These are phyloP conservation scores for Axinella damicornis DNA, from an alignment of 37 sponge, comb jelly and placozoan genomes.

Conservation along the genomic window DNA sequence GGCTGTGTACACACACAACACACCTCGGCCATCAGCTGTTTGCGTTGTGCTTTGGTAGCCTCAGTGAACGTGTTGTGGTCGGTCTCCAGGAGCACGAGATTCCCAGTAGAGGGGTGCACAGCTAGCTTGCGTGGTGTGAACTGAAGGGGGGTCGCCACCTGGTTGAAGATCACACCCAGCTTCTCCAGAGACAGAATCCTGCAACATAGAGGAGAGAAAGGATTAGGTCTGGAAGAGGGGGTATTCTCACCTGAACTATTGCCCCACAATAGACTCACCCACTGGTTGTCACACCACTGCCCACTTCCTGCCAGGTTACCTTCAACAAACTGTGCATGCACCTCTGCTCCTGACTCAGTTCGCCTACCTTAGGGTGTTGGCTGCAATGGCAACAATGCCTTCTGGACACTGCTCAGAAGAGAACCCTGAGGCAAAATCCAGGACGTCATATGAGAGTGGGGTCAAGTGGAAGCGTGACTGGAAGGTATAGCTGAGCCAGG, in stretches of 20 bases:
- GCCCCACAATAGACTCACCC: no score
- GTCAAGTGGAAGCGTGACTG: conserved; percentile 97
- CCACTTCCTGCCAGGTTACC: no score
- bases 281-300: no score
- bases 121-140: conserved; percentile 94
- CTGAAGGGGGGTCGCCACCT: conserved; percentile 92
- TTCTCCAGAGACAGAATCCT: conserved; percentile 98
- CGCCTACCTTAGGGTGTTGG: conserved; percentile 89
- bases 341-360: no score
- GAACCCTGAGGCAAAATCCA: conserved; percentile 97
- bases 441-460: conserved; percentile 93
- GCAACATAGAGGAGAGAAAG: not conserved
- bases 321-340: no score
- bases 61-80: conserved; percentile 99
- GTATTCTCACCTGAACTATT: no score
- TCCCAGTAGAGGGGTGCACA: conserved; percentile 79
- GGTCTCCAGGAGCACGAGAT: conserved; percentile 89
- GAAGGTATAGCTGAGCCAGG: conserved; percentile 95
- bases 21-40: conserved; percentile 93
- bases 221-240: not conserved
- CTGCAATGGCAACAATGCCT: conserved; percentile 96
- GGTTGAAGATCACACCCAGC: conserved; percentile 97
- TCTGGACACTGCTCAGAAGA: conserved; percentile 99
- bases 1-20: no score
- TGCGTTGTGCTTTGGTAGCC: conserved; percentile 86